A percentile compares a stretch with the other conserved stretches of the same genome.
Conservation (phyloP, 2,797 vertebrate genomes). For the Enteromius treurensis region DNA sequence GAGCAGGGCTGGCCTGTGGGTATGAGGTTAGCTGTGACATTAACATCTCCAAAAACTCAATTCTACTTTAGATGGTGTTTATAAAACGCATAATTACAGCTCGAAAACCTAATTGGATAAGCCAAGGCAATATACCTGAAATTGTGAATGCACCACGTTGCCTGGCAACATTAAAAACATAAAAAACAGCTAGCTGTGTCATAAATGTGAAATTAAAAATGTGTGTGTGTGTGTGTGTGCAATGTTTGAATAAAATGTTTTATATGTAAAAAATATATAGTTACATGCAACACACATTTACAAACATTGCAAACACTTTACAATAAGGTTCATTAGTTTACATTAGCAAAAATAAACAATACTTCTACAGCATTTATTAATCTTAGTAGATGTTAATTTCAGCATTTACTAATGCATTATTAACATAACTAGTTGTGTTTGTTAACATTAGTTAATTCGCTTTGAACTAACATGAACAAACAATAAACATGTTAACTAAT, state of each 20-base stretch:
- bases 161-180: not conserved
- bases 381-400: no score
- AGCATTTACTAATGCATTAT: no score
- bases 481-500: no score
- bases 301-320: not conserved
- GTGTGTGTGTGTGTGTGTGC: no score
- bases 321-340: no score
- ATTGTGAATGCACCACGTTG: not conserved
- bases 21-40: constrained; percentile 16
- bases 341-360: no score
- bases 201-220: not conserved
- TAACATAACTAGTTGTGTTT: no score
- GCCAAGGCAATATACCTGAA: not conserved
- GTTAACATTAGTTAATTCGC: no score
- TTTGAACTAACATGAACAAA: no score
- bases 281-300: not conserved
- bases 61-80: not conserved
- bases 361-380: no score
- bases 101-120: not conserved
- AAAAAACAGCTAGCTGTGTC: not conserved
- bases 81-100: not conserved
- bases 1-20: constrained; percentile 58
- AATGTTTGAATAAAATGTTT: not conserved
- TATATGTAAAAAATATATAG: not conserved
- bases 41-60: not conserved